A percentile compares a stretch with the other conserved stretches of the same genome.
phyloP scores from a whole-genome alignment of 2,113 vertebrate species.

The Leucosticte australis region DNA sequence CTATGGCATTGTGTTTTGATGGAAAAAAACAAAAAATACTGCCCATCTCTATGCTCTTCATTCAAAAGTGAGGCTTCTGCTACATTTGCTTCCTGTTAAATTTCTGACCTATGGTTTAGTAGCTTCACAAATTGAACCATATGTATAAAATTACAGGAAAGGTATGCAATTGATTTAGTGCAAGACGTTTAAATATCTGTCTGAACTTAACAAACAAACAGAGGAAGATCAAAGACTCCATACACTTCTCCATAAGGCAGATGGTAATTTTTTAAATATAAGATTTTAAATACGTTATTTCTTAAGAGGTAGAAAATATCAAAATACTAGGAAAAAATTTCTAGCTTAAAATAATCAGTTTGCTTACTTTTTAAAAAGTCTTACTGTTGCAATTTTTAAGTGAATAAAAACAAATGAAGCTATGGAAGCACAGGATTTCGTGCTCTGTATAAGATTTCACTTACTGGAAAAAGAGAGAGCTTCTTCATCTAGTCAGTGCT shows the following conservation, averaged over 20 bases:
- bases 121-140: not conserved
- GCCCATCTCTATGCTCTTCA: not conserved
- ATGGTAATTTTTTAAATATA: constrained; percentile 68
- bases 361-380: constrained; percentile 56
- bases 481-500: constrained; percentile 37
- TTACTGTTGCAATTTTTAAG: constrained; percentile 17
- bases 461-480: constrained; percentile 6
- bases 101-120: not conserved
- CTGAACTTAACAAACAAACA: constrained; percentile 45
- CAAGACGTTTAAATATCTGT: constrained; percentile 40
- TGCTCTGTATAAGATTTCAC: not conserved
- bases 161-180: constrained; percentile 16
- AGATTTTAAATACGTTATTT: constrained; percentile 65
- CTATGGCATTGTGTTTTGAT: not conserved
- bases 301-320: constrained; percentile 79
- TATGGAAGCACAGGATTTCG: constrained; percentile 50
- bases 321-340: constrained; percentile 62
- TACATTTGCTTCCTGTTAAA: constrained; percentile 28
- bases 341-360: constrained; percentile 62
- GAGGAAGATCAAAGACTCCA: constrained; percentile 55
- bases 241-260: constrained; percentile 76
- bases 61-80: constrained; percentile 10
- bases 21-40: not conserved
- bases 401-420: constrained; percentile 49
- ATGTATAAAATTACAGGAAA: constrained; percentile 9